These are phyloP conservation scores for Dicaeum eximium DNA, from an alignment of 2,113 vertebrate genomes.

Conservation along the genomic window DNA sequence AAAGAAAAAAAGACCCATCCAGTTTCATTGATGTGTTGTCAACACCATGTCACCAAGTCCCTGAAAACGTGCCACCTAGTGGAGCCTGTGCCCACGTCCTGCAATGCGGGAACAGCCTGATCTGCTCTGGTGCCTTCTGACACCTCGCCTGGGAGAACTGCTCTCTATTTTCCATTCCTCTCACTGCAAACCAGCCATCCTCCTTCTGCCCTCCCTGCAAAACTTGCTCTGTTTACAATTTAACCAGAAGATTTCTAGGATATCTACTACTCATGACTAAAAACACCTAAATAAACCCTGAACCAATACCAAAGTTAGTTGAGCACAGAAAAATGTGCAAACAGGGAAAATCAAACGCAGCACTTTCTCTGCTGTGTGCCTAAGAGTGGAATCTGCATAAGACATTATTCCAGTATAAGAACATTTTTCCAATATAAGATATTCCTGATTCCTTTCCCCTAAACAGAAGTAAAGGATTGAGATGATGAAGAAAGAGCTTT, in stretches of 20 bases:
- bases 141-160: not conserved
- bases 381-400: not conserved
- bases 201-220: not conserved
- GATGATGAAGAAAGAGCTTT: not conserved
- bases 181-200: not conserved
- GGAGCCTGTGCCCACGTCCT: not conserved
- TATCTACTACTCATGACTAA: not conserved
- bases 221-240: not conserved
- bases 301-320: not conserved
- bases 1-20: not conserved
- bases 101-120: not conserved
- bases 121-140: not conserved
- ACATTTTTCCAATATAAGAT: not conserved
- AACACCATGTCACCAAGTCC: not conserved
- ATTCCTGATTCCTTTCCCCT: not conserved
- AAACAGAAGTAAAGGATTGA: not conserved
- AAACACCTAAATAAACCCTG: not conserved
- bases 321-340: not conserved
- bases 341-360: not conserved
- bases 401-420: not conserved
- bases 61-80: slow-evolving; percentile 56
- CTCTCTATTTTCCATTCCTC: not conserved
- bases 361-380: not conserved
- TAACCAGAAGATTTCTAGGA: not conserved
- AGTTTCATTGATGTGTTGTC: not conserved